These are phyloP conservation scores for Lithophane semibrunnea DNA, from an alignment of 2,888 invertebrate species.

Conservation along the genomic window DNA sequence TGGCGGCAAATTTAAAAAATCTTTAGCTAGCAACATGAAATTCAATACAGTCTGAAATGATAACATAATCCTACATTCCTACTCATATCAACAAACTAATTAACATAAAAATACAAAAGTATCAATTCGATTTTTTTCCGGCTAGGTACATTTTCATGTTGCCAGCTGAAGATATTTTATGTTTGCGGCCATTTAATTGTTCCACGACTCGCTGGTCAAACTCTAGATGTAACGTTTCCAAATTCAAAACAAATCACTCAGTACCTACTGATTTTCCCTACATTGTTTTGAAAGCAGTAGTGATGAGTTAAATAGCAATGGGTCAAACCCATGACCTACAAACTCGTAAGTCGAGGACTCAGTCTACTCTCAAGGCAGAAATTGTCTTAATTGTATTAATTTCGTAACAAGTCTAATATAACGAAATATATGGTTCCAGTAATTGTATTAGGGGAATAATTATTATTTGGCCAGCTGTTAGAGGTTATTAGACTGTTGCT, in stretches of 20 bases:
- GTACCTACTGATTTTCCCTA: neutral
- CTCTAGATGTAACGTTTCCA: neutral
- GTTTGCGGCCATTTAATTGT: too few species aligned
- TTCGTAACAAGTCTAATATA: conserved; percentile 55
- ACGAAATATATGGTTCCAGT: conserved; percentile 35
- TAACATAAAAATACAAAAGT: too few species aligned
- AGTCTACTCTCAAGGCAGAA: neutral
- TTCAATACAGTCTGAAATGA: too few species aligned
- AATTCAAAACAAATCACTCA: neutral
- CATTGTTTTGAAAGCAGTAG: neutral
- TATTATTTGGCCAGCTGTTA: conserved; percentile 42
- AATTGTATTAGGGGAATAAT: conserved; percentile 44
- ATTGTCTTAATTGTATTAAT: conserved; percentile 57
- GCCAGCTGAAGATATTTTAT: too few species aligned
- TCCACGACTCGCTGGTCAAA: too few species aligned
- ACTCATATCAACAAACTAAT: too few species aligned
- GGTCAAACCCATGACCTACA: neutral
- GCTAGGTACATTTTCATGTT: too few species aligned
- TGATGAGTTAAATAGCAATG: neutral
- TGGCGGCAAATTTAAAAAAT: too few species aligned
- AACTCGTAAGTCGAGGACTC: too few species aligned
- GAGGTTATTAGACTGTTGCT: conserved; percentile 38
- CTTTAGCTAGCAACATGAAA: too few species aligned
- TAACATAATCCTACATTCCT: too few species aligned
- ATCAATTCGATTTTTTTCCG: too few species aligned